Conservation (phyloP, 2,113 vertebrate species). For the Otus sunia region DNA sequence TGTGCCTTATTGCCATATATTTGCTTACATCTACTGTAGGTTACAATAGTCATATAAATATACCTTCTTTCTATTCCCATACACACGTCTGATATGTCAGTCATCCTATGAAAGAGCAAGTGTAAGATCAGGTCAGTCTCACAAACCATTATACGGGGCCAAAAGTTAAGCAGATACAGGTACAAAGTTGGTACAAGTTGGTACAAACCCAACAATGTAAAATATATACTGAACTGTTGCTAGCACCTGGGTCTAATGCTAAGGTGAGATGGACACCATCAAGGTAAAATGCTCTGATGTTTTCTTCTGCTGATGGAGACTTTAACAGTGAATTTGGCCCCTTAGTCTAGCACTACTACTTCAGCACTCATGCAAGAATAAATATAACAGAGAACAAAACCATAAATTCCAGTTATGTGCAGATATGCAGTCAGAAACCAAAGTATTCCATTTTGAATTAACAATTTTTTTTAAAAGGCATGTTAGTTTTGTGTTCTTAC, state of each 20-base stretch:
- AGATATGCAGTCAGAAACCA: neutral
- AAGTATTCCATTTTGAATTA: neutral
- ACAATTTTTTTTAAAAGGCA: neutral
- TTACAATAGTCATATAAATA: neutral
- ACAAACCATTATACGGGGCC: neutral
- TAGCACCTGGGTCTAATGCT: neutral
- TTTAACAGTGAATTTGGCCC: neutral
- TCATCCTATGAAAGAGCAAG: neutral
- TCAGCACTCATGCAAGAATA: neutral
- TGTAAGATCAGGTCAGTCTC: neutral
- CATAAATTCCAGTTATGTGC: neutral
- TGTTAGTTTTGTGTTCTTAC: neutral
- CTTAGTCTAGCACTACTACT: neutral
- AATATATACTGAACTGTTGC: neutral
- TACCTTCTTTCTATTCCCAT: neutral
- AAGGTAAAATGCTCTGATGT: neutral
- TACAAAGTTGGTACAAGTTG: too few species aligned
- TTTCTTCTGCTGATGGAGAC: neutral
- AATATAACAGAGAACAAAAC: neutral
- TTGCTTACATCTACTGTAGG: neutral
- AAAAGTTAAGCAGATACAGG: neutral
- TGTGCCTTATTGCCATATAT: neutral
- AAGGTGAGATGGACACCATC: neutral
- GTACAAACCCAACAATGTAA: neutral
- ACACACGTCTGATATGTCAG: neutral